phyloP scores from a whole-genome alignment of 2,113 vertebrate genomes.

The Archilochus colubris region DNA sequence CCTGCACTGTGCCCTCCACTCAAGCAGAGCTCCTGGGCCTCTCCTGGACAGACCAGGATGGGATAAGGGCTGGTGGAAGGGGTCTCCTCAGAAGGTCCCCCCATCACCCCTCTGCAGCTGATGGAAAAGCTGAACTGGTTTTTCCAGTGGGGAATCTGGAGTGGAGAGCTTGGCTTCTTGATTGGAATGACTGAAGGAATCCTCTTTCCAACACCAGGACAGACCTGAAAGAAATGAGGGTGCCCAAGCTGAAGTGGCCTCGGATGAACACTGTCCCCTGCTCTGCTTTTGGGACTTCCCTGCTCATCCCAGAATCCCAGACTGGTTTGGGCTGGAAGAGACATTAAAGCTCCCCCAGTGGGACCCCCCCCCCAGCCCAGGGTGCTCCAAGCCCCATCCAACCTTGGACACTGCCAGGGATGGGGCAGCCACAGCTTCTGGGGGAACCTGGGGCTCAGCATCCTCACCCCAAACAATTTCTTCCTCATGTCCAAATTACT shows the following conservation, averaged over 20 bases:
- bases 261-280: not conserved
- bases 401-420: too few relatives aligned
- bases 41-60: rapidly evolving
- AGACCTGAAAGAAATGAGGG: not conserved
- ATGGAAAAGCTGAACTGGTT: not conserved
- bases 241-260: not conserved
- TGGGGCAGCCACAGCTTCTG: too few relatives aligned
- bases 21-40: rapidly evolving
- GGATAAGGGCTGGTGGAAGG: rapidly evolving
- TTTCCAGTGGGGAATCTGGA: not conserved
- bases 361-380: too few relatives aligned
- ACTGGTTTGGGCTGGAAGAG: too few relatives aligned
- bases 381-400: too few relatives aligned
- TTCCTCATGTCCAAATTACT: too few relatives aligned
- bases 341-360: too few relatives aligned
- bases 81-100: too few relatives aligned
- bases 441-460: too few relatives aligned
- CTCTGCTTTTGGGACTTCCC: not conserved
- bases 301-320: not conserved
- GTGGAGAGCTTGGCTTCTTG: not conserved
- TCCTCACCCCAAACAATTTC: too few relatives aligned
- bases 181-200: not conserved
- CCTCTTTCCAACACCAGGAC: rapidly evolving
- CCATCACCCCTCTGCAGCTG: rapidly evolving
- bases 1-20: not conserved